Conservation (phyloP, 2,797 vertebrate genomes). For the Galago senegalensis region DNA sequence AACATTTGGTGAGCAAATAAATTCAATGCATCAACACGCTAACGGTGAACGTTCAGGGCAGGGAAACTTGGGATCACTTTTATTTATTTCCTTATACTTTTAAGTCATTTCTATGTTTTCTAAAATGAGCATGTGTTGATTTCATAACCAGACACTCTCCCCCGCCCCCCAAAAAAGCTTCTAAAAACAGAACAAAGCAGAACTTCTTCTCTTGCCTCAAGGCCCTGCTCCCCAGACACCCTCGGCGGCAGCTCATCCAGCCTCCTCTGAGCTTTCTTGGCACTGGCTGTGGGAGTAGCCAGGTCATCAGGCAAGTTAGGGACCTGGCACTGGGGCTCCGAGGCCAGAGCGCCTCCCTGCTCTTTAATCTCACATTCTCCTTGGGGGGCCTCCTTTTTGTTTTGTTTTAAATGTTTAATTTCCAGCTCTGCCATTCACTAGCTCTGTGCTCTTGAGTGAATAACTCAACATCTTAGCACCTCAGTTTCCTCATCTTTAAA, state of each 20-base stretch:
- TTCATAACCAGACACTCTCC: conserved; percentile 43
- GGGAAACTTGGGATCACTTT: conserved; percentile 24
- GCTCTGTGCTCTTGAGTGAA: neutral
- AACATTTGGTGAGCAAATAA: conserved; percentile 27
- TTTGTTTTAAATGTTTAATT: neutral
- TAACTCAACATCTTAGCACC: neutral
- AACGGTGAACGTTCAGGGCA: neutral
- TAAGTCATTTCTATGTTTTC: conserved; percentile 31
- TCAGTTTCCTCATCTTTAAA: neutral
- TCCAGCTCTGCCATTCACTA: neutral
- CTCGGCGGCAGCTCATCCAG: neutral
- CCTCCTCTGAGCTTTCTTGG: neutral
- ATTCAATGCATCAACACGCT: neutral
- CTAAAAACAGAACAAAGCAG: conserved; percentile 26
- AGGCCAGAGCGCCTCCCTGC: rapidly evolving
- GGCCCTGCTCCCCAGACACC: neutral
- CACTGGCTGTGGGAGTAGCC: neutral
- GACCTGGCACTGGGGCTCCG: rapidly evolving
- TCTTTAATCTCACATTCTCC: neutral
- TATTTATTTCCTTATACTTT: neutral
- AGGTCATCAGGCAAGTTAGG: neutral
- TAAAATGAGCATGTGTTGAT: conserved; percentile 10
- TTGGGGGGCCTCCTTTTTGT: neutral
- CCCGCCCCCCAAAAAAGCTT: neutral
- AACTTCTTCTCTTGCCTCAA: neutral